phyloP scores from a whole-genome alignment of 1,140 invertebrate genomes.

The Drosophila funebris region DNA sequence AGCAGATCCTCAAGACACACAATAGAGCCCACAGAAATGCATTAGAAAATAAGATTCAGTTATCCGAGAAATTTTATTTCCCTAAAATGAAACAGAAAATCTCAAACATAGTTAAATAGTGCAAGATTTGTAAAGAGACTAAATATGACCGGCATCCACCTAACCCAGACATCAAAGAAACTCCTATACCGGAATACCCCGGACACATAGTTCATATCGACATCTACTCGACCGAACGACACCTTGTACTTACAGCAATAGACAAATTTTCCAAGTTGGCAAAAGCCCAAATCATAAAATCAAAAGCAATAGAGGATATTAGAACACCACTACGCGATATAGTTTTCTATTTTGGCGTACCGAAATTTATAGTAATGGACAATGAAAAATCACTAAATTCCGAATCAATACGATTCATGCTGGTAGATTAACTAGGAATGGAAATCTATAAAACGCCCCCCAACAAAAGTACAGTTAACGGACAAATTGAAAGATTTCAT shows the following conservation, averaged over 20 bases:
- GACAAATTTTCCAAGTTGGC: slow-evolving; percentile 48
- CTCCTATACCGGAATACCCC: slow-evolving; percentile 36
- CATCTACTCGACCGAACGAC: slow-evolving; percentile 22
- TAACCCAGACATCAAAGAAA: slow-evolving; percentile 10
- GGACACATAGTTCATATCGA: slow-evolving; percentile 41
- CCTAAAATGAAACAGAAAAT: slow-evolving; percentile 35
- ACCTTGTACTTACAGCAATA: slow-evolving; percentile 14
- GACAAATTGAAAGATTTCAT: slow-evolving; percentile 50
- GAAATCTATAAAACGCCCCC: slow-evolving; percentile 19
- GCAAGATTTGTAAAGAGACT: slow-evolving; percentile 37
- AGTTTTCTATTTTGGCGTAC: slow-evolving; percentile 40
- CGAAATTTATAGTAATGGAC: slow-evolving; percentile 41
- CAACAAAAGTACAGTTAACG: slow-evolving; percentile 36
- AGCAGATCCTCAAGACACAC: slow-evolving; percentile 26
- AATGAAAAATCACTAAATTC: slow-evolving; percentile 51
- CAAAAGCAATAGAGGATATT: slow-evolving; percentile 31
- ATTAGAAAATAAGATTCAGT: slow-evolving; percentile 35
- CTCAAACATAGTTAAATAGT: slow-evolving; percentile 8
- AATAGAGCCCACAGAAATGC: slow-evolving; percentile 36
- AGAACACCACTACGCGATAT: slow-evolving; percentile 13
- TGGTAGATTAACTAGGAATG: slow-evolving; percentile 27
- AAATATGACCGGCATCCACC: slow-evolving; percentile 41
- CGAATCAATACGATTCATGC: slow-evolving; percentile 23
- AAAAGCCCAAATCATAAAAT: slow-evolving; percentile 15
- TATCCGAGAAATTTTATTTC: slow-evolving; percentile 43